Evolutionary conservation across 2,888 invertebrate species (phyloP).

Genomic region (Dicranocentrus wangi): DNA sequence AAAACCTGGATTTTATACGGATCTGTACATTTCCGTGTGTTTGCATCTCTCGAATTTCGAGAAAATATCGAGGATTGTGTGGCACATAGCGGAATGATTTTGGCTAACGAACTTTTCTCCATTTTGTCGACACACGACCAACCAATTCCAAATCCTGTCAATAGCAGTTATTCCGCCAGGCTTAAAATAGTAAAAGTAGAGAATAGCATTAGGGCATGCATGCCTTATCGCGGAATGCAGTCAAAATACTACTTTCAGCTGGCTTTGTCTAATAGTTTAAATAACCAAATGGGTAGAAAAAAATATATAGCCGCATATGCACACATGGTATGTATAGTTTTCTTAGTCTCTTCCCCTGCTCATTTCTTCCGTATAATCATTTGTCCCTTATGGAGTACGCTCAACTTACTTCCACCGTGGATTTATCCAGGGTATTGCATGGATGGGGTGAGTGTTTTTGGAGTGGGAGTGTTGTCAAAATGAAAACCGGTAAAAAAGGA

Average conservation of each 20-base stretch:
- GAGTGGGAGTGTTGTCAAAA: neutral
- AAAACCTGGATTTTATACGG: neutral
- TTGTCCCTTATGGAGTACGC: neutral
- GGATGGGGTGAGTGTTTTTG: neutral
- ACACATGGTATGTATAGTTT: no score
- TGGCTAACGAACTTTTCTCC: slow-evolving; percentile 67
- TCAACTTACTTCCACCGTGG: neutral
- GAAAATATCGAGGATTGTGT: slow-evolving; percentile 6
- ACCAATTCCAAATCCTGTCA: slow-evolving; percentile 63
- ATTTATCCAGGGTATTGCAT: neutral
- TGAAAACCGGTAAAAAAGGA: slow-evolving; percentile 9
- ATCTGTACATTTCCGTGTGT: slow-evolving; percentile 3
- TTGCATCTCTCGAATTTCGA: neutral
- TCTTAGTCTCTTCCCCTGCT: neutral
- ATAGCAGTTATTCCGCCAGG: slow-evolving; percentile 58
- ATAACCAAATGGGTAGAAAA: slow-evolving; percentile 23
- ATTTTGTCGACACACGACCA: slow-evolving; percentile 32
- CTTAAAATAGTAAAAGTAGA: neutral
- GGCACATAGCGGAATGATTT: slow-evolving; percentile 62
- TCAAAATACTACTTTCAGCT: neutral
- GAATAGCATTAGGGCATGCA: neutral
- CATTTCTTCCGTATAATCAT: neutral
- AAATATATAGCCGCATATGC: no score
- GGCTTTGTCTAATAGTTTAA: slow-evolving; percentile 24
- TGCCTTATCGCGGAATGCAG: slow-evolving; percentile 3